Evolutionary conservation across 2,113 vertebrate species (phyloP).

Genomic region (Sebastes fasciatus): DNA sequence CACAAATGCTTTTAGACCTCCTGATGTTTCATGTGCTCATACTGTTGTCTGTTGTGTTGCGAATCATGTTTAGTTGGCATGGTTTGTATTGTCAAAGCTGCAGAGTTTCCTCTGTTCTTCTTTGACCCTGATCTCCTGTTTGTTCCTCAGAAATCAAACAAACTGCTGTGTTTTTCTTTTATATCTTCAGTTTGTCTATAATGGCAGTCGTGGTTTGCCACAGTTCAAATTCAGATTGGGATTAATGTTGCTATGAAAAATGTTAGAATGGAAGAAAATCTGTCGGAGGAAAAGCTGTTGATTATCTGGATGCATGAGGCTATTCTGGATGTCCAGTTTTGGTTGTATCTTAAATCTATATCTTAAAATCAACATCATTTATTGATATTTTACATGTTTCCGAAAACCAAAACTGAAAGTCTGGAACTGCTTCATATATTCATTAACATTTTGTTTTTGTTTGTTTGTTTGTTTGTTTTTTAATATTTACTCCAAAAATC

Average conservation of each 20-base stretch:
- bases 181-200: not conserved
- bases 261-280: not conserved
- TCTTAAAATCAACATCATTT: not conserved
- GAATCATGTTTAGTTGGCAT: conserved; percentile 13
- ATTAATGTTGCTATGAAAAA: not conserved
- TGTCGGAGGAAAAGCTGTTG: conserved; percentile 68
- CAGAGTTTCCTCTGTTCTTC: conserved; percentile 68
- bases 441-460: conserved; percentile 37
- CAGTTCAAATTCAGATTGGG: conserved; percentile 13
- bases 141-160: not conserved
- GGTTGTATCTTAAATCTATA: not conserved
- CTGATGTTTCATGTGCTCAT: conserved; percentile 44
- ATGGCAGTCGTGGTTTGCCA: not conserved
- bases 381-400: not conserved
- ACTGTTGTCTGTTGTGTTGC: conserved; percentile 41
- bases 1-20: conserved; percentile 46
- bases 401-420: conserved; percentile 37
- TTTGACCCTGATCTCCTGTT: conserved; percentile 4
- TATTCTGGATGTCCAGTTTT: conserved; percentile 49
- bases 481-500: conserved; percentile 45
- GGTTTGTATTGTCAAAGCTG: conserved; percentile 42
- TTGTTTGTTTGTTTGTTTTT: conserved; percentile 44
- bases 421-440: conserved; percentile 57
- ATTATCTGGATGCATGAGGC: conserved; percentile 67
- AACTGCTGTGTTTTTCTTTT: not conserved